These are phyloP conservation scores for Hypomesus transpacificus DNA, from an alignment of 2,113 vertebrate genomes.

Conservation along the genomic window DNA sequence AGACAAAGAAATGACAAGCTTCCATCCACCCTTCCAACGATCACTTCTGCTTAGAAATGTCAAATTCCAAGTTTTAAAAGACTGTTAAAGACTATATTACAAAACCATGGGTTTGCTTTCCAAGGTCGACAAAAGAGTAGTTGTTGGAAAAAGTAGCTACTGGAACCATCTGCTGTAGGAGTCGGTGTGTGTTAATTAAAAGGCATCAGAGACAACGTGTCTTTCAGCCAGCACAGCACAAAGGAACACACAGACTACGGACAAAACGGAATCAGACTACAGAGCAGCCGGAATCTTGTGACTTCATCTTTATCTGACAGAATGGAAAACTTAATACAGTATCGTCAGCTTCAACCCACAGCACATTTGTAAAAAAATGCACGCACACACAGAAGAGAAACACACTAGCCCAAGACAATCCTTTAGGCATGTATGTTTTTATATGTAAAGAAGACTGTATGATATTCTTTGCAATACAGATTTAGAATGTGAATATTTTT, in stretches of 20 bases:
- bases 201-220: slow-evolving; percentile 40
- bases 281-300: slow-evolving; percentile 56
- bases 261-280: slow-evolving; percentile 33
- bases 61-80: slow-evolving; percentile 35
- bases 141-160: slow-evolving; percentile 40
- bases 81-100: slow-evolving; percentile 31
- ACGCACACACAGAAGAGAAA: slow-evolving; percentile 45
- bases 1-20: slow-evolving; percentile 10
- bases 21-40: slow-evolving; percentile 16
- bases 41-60: slow-evolving; percentile 26
- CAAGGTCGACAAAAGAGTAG: slow-evolving; percentile 13
- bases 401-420: not conserved
- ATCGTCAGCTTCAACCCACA: slow-evolving; percentile 62
- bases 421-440: not conserved
- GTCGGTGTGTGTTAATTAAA: slow-evolving; percentile 53
- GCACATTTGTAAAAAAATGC: slow-evolving; percentile 58
- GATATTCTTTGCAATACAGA: not conserved
- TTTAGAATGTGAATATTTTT: not conserved
- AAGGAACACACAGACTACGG: too few relatives aligned
- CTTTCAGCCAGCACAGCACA: slow-evolving; percentile 24
- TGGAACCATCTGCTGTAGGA: slow-evolving; percentile 55
- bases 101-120: slow-evolving; percentile 34
- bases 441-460: not conserved
- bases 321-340: slow-evolving; percentile 70
- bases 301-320: slow-evolving; percentile 62